Evolutionary conservation across 2,797 vertebrate species (phyloP), one percentile per base, ranked within the genome.

Genomic region (Capromys pilorides): DNA sequence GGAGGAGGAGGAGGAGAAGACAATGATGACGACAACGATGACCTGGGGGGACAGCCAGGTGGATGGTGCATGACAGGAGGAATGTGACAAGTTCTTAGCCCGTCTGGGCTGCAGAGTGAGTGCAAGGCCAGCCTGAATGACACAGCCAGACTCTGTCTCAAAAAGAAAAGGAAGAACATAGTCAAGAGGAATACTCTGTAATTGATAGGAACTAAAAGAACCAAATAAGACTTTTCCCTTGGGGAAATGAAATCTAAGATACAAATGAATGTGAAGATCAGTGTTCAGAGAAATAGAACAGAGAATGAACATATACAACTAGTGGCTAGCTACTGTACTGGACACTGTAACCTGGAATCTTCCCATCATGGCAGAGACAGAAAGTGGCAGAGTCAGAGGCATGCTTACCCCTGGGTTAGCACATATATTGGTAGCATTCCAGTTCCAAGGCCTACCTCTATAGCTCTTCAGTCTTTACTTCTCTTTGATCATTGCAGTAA

Each of bases 121-220:
- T 31, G 31, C 45, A 49, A 77, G 73, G 73, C 13, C 41, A 49
- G 41, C 73, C 5, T 49, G 12, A 77, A 49, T 6, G 13, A 77
- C 13, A 45, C 1, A 49, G 73, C 26, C 24, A 49, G 73, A 49
- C 41, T 21, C n/a, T 71, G 13, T 45, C 26, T 28, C 11, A 24
- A 24, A 82, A 90, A 87, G 36, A 71, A 59, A 87, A 12, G 62
- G 61, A 75, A 95, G 59, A 90, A 82, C 14, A 83, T 49, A 73
- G 67, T 41, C 21, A 66, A 66, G 1, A 93, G 57, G 12, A 85
- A 77, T 51, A 79, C 21, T 77, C 16, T 51, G 49, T 24, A 89
- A 86, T 0, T 19, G 16, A 85, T 4, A 36, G 11, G 3, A 87
- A 87, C 73, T 92, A 57, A 4, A 54, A 3, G 10, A 69, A 85